Percentiles rank a stretch among this genome's conserved stretches.
These are phyloP conservation scores for Phymastichus coffea DNA, from an alignment of 1,140 invertebrate genomes.

Conservation along the genomic window DNA sequence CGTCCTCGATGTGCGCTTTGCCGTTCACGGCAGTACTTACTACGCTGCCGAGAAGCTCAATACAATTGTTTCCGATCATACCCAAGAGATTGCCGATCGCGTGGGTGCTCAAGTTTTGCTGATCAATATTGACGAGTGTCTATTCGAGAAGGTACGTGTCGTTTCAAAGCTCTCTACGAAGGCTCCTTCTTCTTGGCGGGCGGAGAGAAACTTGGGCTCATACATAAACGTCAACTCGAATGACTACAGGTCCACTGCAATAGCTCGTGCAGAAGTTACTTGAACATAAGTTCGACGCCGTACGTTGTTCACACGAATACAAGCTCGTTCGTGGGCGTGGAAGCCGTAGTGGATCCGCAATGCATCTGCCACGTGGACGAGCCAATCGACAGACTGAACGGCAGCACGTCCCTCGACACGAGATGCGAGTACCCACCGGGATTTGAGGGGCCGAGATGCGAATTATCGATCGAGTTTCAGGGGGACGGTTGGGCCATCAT, in stretches of 20 bases:
- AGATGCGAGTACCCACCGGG: constrained; percentile 68
- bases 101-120: constrained; percentile 74
- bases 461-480: constrained; percentile 83
- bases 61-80: constrained; percentile 69
- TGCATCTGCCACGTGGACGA: constrained; percentile 67
- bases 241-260: constrained; percentile 64
- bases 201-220: too few species aligned
- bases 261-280: constrained; percentile 69
- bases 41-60: constrained; percentile 84
- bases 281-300: constrained; percentile 72
- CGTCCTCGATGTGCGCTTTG: constrained; percentile 80
- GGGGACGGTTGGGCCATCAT: constrained; percentile 89
- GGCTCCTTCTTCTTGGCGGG: too few species aligned
- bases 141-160: constrained; percentile 70
- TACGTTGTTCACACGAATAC: constrained; percentile 84
- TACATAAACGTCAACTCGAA: too few species aligned
- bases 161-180: too few species aligned
- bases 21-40: constrained; percentile 90
- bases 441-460: constrained; percentile 85
- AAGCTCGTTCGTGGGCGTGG: constrained; percentile 86
- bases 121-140: constrained; percentile 86
- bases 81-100: constrained; percentile 68
- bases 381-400: constrained; percentile 66
- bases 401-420: constrained; percentile 65
- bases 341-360: constrained; percentile 73